Base-by-base conservation (phyloP, 2,113 vertebrate genomes). In the Mobula hypostoma region DNA sequence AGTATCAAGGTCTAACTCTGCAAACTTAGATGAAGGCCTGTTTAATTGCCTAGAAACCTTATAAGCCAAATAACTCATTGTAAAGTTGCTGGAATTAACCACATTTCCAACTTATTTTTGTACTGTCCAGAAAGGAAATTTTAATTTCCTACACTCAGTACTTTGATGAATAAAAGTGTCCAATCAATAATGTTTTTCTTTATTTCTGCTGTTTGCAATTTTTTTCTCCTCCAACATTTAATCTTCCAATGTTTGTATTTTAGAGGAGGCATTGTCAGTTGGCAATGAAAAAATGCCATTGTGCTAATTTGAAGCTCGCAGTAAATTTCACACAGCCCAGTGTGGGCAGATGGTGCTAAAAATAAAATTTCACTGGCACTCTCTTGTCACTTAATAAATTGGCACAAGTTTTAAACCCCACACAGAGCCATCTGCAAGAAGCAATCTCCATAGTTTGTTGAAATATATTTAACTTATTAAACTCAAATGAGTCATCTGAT, bases 81-180 rank as follows among this genome's bases (percentile, higher is more conserved):
- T 56, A 36, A 56, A 58, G 58, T 87, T 14, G 24, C 24, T 87
- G 58, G n/a, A 87, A 87, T 61, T 2, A 61, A 12, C 56, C 11
- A 24, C 83, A 87, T 61, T 87, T 87, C 56, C 56, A 21, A 87
- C 58, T 87, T 27, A 87, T 87, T 87, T 29, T 87, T 12, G 7
- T 27, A 9, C 21, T 14, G 21, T 27, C 82, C 56, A 61, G 9
- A 5, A 87, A 87, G 56, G 27, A 61, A 61, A 87, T 61, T 27
- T 87, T 61, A 87, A 12, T 87, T 87, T 87, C 24, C 29, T 29
- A 87, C 58, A 11, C 24, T 87, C 61, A n/a, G 12, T 21, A 87
- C 58, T 87, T 87, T 24, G 48, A 87, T 87, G 56, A 87, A 56
- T 63, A 63, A 88, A 88, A 61, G n/a, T 88, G 83, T 88, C 56